Percentiles rank a stretch among this genome's conserved stretches.
Evolutionary conservation across 1,140 invertebrate genomes (phyloP).

Genomic region (Hirudo medicinalis): DNA sequence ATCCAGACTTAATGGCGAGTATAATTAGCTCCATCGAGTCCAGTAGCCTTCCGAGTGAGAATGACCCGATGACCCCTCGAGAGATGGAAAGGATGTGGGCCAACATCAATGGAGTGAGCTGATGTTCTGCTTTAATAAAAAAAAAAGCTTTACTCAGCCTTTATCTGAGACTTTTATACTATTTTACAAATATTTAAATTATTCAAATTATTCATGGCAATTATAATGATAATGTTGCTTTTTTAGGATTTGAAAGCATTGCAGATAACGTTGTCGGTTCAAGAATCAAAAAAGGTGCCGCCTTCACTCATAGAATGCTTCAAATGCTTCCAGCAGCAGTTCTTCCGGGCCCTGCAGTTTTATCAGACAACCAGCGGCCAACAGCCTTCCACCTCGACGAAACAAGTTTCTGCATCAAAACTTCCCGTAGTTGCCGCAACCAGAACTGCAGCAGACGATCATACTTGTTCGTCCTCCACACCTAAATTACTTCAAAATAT

Average conservation of each 20-base stretch:
- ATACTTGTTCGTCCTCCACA: too few species aligned
- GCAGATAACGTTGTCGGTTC: conserved; percentile 37
- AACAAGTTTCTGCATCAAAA: background rate
- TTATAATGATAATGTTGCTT: too few species aligned
- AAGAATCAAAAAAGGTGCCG: conserved; percentile 32
- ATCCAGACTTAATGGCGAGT: conserved; percentile 33
- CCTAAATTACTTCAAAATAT: too few species aligned
- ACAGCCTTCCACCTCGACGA: background rate
- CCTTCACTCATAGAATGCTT: conserved; percentile 31
- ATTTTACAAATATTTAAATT: too few species aligned
- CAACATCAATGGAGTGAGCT: conserved; percentile 38
- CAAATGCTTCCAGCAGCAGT: conserved; percentile 29
- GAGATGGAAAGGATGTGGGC: conserved; percentile 34
- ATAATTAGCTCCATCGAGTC: conserved; percentile 34
- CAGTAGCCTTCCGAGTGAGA: conserved; percentile 32
- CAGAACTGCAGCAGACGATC: too few species aligned
- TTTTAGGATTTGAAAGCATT: conserved; percentile 40
- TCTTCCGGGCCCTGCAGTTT: conserved; percentile 31
- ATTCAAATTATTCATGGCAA: too few species aligned
- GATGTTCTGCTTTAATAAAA: too few species aligned
- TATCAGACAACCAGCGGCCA: conserved; percentile 23
- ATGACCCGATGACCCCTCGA: conserved; percentile 27
- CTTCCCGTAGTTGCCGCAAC: background rate
- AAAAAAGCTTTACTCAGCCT: too few species aligned
- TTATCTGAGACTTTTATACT: too few species aligned